These are phyloP conservation scores for Centruroides sculpturatus DNA, from an alignment of 1,140 invertebrate species.

Conservation along the genomic window DNA sequence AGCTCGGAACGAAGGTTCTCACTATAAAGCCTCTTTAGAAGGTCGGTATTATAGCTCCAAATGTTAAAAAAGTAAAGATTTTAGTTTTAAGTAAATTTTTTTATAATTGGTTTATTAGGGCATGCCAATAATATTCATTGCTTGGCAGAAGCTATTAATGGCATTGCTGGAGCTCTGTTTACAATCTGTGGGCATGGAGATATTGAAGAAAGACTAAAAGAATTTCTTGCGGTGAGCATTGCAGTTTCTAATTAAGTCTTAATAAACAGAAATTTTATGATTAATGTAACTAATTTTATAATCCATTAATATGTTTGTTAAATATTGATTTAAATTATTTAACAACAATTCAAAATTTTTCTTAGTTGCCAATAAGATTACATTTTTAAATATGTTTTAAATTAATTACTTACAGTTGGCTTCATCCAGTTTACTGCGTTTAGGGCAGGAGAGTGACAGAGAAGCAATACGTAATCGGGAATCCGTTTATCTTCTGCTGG, in stretches of 20 bases:
- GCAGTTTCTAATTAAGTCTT: conserved; percentile 11
- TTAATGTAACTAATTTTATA: too few species aligned
- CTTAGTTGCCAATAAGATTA: not conserved
- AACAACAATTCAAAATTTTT: too few species aligned
- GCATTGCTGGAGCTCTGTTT: conserved; percentile 91
- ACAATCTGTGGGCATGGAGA: conserved; percentile 88
- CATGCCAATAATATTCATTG: conserved; percentile 98
- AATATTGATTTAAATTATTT: too few species aligned
- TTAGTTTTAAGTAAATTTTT: not conserved
- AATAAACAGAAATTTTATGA: too few species aligned
- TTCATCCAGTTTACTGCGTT: conserved; percentile 79
- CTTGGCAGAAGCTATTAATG: conserved; percentile 88
- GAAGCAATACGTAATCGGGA: conserved; percentile 86
- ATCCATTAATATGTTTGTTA: not conserved
- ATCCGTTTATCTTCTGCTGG: conserved; percentile 86
- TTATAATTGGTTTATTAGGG: conserved; percentile 23
- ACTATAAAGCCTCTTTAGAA: conserved; percentile 77
- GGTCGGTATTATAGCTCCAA: conserved; percentile 30
- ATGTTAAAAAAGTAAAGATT: not conserved
- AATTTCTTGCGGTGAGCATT: conserved; percentile 69
- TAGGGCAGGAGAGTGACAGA: conserved; percentile 91
- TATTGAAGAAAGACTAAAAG: conserved; percentile 94
- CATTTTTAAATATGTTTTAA: not conserved
- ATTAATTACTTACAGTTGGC: conserved; percentile 45
- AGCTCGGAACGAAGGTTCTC: conserved; percentile 75